Conservation (phyloP, 2,797 vertebrate species). For the Leucoraja ocellata region DNA sequence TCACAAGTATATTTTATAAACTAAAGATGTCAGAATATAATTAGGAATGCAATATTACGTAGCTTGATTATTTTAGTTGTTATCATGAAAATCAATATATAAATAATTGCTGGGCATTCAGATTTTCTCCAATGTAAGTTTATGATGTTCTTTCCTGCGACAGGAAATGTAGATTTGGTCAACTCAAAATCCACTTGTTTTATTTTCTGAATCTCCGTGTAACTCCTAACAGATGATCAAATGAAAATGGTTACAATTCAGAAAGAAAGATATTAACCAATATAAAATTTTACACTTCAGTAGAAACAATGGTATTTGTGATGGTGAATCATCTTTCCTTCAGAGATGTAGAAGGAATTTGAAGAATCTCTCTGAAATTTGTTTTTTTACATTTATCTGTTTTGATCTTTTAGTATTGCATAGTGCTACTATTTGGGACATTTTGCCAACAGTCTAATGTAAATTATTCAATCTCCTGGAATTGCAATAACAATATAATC, state of each 20-base stretch:
- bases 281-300: no score
- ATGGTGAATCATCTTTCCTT: neutral
- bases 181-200: neutral
- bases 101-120: neutral
- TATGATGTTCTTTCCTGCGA: neutral
- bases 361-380: neutral
- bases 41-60: neutral
- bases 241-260: neutral
- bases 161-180: neutral
- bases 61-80: neutral
- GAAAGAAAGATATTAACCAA: neutral
- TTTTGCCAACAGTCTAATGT: neutral
- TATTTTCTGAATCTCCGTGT: neutral
- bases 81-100: neutral
- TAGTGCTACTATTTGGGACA: no score
- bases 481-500: neutral
- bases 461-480: neutral
- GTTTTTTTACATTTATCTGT: neutral
- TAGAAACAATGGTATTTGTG: neutral
- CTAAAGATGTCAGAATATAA: neutral
- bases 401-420: neutral
- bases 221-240: neutral
- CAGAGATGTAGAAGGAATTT: neutral
- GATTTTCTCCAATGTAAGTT: neutral
- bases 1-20: neutral